These are phyloP conservation scores for Mycteria americana DNA, from an alignment of 2,797 vertebrate genomes.

Conservation along the genomic window DNA sequence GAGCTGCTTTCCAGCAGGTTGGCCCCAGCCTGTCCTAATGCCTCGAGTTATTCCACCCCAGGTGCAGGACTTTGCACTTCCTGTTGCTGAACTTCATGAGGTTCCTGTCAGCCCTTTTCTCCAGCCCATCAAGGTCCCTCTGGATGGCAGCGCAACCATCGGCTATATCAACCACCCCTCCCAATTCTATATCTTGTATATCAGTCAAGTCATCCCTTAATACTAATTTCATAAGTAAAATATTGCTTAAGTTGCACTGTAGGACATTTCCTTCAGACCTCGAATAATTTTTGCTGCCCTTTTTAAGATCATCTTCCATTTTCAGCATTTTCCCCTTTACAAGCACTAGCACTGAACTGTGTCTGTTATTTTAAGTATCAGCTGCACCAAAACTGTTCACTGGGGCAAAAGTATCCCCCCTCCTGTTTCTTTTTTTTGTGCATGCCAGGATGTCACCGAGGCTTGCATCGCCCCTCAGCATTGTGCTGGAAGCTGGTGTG, in stretches of 20 bases:
- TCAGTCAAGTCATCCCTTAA: not conserved
- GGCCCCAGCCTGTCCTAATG: accelerated
- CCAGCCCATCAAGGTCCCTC: not conserved
- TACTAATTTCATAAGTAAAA: not conserved
- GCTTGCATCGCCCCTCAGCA: accelerated
- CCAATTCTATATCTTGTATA: not conserved
- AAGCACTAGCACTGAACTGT: not conserved
- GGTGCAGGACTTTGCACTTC: not conserved
- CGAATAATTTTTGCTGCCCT: not conserved
- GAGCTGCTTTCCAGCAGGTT: not conserved
- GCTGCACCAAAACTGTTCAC: not conserved
- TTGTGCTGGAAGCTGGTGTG: not conserved
- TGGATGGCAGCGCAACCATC: not conserved
- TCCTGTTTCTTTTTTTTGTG: no score
- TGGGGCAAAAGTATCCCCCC: not conserved
- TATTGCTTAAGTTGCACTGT: not conserved
- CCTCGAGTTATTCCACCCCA: not conserved
- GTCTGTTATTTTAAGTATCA: not conserved
- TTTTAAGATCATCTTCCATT: not conserved
- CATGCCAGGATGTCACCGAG: not conserved
- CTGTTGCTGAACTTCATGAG: not conserved
- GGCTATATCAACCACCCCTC: not conserved
- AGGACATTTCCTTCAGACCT: not conserved
- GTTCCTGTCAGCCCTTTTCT: not conserved
- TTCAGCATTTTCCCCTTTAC: not conserved